Evolutionary conservation across 2,113 vertebrate species (phyloP), one percentile per base, ranked within the genome.

Genomic region (Anguilla rostrata): DNA sequence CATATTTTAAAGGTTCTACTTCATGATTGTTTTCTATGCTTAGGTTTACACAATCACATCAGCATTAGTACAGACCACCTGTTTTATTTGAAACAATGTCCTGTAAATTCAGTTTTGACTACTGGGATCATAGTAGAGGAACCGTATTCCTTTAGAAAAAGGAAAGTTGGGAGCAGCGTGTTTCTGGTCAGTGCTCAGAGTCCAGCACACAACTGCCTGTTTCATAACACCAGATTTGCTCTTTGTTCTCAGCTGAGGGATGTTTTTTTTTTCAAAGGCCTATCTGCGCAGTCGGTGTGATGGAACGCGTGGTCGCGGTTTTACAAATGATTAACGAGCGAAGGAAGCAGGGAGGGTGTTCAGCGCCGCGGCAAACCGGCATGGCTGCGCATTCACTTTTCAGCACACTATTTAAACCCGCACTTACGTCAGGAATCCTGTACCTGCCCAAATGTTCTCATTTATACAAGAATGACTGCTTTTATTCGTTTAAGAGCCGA

Each of bases 141-240:
- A 75, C 63, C 63, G 0, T 71, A n/a, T 71, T 12, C 26, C 34
- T 75, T 26, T 75, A 11, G 9, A 14, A 75, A 75, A 75, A 34
- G 71, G 71, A 75, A 12, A 34, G n/a, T 26, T 26, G 8, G 34
- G 71, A 66, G 26, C 60, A 7, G 22, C 18, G 5, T 75, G 34
- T 29, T 34, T 75, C 26, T 75, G n/a, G 71, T 8, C 6, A 12
- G 71, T 75, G 71, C 63, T 71, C 20, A 0, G 26, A 5, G 16
- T 75, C 71, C 9, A 75, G 29, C 11, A 75, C 71, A 34, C 22
- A 5, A 75, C 12, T 75, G 34, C 71, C 71, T 34, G 71, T 75
- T 75, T 75, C 71, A 75, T 75, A 75, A 75, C 71, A 75, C 71
- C 9, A 34, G 26, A 75, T 75, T 71, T 75, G 71, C 71, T 75